A percentile compares a stretch with the other conserved stretches of the same genome.
Evolutionary conservation across 2,797 vertebrate genomes (phyloP).

Genomic region (Phyllotis vaccarum): DNA sequence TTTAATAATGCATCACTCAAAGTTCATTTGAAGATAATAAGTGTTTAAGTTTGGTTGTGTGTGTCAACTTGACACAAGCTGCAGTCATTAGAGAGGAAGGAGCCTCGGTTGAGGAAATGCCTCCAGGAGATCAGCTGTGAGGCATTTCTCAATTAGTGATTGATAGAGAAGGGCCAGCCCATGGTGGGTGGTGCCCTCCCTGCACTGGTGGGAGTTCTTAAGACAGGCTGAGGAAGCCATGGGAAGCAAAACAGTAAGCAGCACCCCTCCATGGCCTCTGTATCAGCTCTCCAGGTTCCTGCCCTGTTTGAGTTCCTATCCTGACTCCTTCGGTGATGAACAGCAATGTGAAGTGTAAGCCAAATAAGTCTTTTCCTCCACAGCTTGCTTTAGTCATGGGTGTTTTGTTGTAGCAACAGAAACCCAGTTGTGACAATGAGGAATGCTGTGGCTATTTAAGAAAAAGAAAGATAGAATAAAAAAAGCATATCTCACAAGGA

Average conservation of each 20-base stretch:
- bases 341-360: not conserved
- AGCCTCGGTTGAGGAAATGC: not conserved
- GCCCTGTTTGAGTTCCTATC: not conserved
- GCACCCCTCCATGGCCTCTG: not conserved
- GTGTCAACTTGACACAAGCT: not conserved
- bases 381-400: not conserved
- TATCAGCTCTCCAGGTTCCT: not conserved
- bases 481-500: not conserved
- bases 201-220: not conserved
- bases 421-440: not conserved
- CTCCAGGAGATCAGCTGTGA: not conserved
- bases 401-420: not conserved
- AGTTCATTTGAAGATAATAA: slow-evolving; percentile 6
- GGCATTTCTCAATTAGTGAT: not conserved
- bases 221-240: not conserved
- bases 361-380: not conserved
- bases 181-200: not conserved
- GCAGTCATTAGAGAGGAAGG: not conserved
- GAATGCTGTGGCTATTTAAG: not conserved
- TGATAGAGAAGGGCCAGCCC: not conserved
- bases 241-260: not conserved
- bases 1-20: not conserved
- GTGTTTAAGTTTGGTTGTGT: not conserved
- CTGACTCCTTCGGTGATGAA: not conserved
- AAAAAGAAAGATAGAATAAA: slow-evolving; percentile 17